Conservation (phyloP, 2,888 invertebrate genomes). For the Ophion ellenae region DNA sequence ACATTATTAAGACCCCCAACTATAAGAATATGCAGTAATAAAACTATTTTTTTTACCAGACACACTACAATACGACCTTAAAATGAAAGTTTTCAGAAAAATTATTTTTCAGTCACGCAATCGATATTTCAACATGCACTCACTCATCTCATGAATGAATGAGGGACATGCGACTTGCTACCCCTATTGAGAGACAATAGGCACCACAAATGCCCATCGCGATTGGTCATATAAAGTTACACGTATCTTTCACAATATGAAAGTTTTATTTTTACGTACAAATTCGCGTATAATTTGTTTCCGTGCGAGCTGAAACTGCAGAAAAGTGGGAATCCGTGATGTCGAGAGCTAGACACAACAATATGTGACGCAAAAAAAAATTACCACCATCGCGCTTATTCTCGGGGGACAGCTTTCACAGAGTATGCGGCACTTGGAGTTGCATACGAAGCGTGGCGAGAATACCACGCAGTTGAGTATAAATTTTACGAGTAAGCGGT, state of each 20-base stretch:
- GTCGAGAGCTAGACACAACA: not conserved
- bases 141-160: not conserved
- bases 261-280: not conserved
- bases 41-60: too few relatives aligned
- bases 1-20: too few relatives aligned
- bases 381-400: slow-evolving; percentile 35
- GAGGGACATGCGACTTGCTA: too few relatives aligned
- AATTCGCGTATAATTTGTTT: slow-evolving; percentile 19
- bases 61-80: too few relatives aligned
- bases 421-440: slow-evolving; percentile 44
- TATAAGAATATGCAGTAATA: too few relatives aligned
- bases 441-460: slow-evolving; percentile 63
- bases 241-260: not conserved
- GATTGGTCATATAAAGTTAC: not conserved
- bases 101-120: too few relatives aligned
- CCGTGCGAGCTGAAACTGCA: slow-evolving; percentile 24
- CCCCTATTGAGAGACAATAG: not conserved
- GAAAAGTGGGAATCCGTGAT: slow-evolving; percentile 49
- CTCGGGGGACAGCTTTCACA: slow-evolving; percentile 43
- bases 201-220: not conserved
- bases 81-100: too few relatives aligned
- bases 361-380: slow-evolving; percentile 26
- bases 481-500: slow-evolving; percentile 52
- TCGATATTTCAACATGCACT: too few relatives aligned
- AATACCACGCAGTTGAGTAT: slow-evolving; percentile 53